Evolutionary conservation across 2,113 vertebrate species (phyloP).

Genomic region (Sinocyclocheilus rhinocerous): DNA sequence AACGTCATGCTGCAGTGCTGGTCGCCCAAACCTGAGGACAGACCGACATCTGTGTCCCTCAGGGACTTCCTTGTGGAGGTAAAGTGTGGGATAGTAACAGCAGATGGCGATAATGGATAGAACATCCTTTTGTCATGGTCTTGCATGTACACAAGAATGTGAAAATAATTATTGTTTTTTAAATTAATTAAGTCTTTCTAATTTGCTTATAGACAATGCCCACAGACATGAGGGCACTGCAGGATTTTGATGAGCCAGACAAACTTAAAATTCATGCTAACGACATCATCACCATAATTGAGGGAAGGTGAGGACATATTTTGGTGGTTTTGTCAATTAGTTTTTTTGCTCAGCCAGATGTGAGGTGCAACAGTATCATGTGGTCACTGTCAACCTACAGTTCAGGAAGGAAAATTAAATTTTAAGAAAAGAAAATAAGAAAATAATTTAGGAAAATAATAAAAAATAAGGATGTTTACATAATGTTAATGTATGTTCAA

Average conservation of each 20-base stretch:
- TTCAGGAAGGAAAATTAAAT: not conserved
- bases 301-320: conserved; percentile 86
- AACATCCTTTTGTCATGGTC: not conserved
- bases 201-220: conserved; percentile 84
- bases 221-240: conserved; percentile 95
- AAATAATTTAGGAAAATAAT: not conserved
- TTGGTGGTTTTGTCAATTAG: not conserved
- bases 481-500: no score
- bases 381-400: not conserved
- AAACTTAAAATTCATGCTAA: conserved; percentile 94
- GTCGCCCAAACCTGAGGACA: conserved; percentile 94
- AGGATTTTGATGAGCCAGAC: conserved; percentile 94
- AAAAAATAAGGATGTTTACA: no score
- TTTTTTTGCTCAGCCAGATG: not conserved
- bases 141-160: not conserved
- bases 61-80: conserved; percentile 96
- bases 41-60: conserved; percentile 92
- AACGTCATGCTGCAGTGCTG: conserved; percentile 98
- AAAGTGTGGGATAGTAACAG: not conserved
- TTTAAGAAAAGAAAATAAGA: no score
- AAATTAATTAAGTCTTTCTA: not conserved
- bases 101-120: not conserved
- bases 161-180: not conserved
- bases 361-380: not conserved
- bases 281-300: conserved; percentile 96